A percentile compares a stretch with the other conserved stretches of the same genome.
Evolutionary conservation across 2,888 invertebrate genomes (phyloP).

Genomic region (Trichacis sp.): DNA sequence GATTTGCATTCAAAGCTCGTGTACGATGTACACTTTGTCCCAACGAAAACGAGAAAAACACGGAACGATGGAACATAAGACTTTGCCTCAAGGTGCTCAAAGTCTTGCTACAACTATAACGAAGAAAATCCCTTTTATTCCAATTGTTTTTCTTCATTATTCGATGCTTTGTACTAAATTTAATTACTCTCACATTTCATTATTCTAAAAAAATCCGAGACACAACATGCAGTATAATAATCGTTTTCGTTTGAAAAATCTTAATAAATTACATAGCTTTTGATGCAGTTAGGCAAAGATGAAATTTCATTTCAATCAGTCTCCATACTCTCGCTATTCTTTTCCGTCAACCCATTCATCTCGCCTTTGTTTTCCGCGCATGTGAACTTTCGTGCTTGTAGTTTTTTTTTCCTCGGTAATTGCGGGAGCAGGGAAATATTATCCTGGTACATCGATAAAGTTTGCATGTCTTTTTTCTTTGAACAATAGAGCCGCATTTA

Average conservation of each 20-base stretch:
- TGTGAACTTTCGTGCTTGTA: slow-evolving; percentile 31
- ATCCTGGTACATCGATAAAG: slow-evolving; percentile 13
- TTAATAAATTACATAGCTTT: too few species aligned
- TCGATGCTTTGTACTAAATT: too few species aligned
- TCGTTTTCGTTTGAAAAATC: too few species aligned
- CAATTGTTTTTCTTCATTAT: too few species aligned
- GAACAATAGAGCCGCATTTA: not conserved
- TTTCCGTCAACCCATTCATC: slow-evolving; percentile 11
- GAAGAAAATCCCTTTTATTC: too few species aligned
- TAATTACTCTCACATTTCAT: too few species aligned
- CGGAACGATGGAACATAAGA: slow-evolving; percentile 30
- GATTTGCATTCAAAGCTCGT: slow-evolving; percentile 35
- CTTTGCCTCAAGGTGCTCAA: slow-evolving; percentile 26
- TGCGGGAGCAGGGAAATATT: slow-evolving; percentile 44
- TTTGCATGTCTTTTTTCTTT: slow-evolving; percentile 7
- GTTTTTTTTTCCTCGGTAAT: slow-evolving; percentile 50
- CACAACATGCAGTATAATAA: too few species aligned
- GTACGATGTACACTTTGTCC: slow-evolving; percentile 24
- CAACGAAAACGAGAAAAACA: slow-evolving; percentile 17
- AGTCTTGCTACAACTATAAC: too few species aligned
- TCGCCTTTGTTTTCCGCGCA: slow-evolving; percentile 13
- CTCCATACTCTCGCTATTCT: slow-evolving; percentile 1
- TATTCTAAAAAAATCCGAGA: too few species aligned
- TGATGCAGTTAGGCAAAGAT: not conserved
- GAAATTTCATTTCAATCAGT: slow-evolving; percentile 10